A percentile compares a stretch with the other conserved stretches of the same genome.
Evolutionary conservation across 2,888 invertebrate species (phyloP).

Genomic region (Torymus tubicola): DNA sequence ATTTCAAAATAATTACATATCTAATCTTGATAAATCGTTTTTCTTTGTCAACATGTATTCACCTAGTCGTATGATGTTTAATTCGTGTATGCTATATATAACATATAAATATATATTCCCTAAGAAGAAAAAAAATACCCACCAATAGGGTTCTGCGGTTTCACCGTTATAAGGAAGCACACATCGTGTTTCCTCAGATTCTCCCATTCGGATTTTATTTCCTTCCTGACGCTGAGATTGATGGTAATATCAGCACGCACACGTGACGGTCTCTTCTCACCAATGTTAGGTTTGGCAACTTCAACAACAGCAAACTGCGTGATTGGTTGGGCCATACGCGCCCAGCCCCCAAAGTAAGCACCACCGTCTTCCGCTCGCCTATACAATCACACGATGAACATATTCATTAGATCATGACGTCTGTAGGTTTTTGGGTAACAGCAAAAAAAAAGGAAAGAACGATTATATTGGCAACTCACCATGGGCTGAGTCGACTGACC

Average conservation of each 20-base stretch:
- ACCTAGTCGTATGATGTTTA: no score
- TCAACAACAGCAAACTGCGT: slow-evolving; percentile 95
- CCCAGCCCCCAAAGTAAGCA: slow-evolving; percentile 98
- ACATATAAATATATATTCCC: no score
- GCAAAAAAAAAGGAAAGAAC: not conserved
- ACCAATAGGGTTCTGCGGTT: slow-evolving; percentile 90
- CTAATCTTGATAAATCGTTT: not conserved
- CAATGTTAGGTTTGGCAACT: slow-evolving; percentile 93
- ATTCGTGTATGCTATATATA: no score
- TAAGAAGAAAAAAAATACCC: slow-evolving; percentile 62
- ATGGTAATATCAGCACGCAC: slow-evolving; percentile 97
- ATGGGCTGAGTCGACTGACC: slow-evolving; percentile 95
- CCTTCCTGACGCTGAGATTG: slow-evolving; percentile 91
- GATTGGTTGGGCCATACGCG: slow-evolving; percentile 98
- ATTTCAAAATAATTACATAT: no score
- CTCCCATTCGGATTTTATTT: slow-evolving; percentile 98
- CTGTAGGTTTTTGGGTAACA: not conserved
- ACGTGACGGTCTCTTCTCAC: slow-evolving; percentile 95
- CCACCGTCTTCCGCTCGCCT: slow-evolving; percentile 91
- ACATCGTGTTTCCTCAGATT: slow-evolving; percentile 97
- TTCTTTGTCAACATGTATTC: no score
- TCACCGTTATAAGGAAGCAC: slow-evolving; percentile 95
- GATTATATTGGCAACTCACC: slow-evolving; percentile 79
- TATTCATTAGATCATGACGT: not conserved
- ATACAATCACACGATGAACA: slow-evolving; percentile 28